Evolutionary conservation across 2,888 invertebrate genomes (phyloP), one percentile per base, ranked within the genome.

Genomic region (Agriopis aurantiaria): DNA sequence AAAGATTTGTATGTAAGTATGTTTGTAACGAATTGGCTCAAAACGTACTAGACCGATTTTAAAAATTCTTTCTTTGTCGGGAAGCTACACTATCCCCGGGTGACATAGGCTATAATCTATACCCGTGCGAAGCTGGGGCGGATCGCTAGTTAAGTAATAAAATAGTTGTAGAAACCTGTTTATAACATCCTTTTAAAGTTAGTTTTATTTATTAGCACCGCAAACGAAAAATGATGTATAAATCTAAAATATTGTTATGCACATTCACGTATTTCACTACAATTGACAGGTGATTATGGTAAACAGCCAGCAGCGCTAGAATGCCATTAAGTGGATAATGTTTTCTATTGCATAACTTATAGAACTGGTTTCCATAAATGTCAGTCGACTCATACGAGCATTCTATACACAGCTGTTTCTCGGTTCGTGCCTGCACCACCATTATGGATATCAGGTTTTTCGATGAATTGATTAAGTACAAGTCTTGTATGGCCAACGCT

Each of bases 321-420:
- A 83, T 85, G 80, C 82, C 84, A 88, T 88, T 88, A 86, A 83
- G 82, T 83, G 80, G 82, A 85, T 90, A 87, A 86, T 86, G 82
- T 86, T 87, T 87, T 88, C 86, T 87, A 85, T 93, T 92, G 91
- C 92, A 90, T 92, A 91, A 91, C 86, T 89, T 86, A 84, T 76
- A 64, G 82, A 89, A 92, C 91, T 79, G 88, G 92, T 91, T 90
- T 79, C 81, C 76, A 85, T 88, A 84, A 91, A 91, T 90, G 90
- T 86, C 91, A 90, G 84, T 78, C 82, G 81, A 86, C 79, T 82
- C 84, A 85, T 88, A 83, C 83, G 78, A 81, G 80, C 81, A 81
- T 82, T 88, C 83, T 83, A 84, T 82, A 80, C 81, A 83, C 88
- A 90, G 89, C 90, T 89, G 90, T 89, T 86, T 84, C 82, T 79